A percentile compares a stretch with the other conserved stretches of the same genome.
Conservation (phyloP, 2,113 vertebrate genomes). For the Ibidorhyncha struthersii region DNA sequence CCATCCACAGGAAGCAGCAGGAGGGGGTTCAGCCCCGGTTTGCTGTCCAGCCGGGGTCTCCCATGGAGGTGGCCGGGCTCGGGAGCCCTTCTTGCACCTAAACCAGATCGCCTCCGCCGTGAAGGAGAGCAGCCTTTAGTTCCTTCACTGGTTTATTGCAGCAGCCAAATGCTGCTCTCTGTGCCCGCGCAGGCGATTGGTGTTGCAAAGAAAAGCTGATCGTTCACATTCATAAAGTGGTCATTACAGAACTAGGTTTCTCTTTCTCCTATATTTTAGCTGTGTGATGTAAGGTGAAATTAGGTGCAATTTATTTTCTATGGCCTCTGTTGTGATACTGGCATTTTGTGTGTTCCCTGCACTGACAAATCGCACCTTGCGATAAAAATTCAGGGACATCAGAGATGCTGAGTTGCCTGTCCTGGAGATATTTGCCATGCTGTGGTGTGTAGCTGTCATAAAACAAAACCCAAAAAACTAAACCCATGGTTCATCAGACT, state of each 20-base stretch:
- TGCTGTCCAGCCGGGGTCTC: not conserved
- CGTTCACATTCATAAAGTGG: accelerated
- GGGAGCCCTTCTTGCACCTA: not conserved
- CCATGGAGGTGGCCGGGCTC: accelerated
- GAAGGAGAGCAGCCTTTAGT: not conserved
- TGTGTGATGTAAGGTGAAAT: not conserved
- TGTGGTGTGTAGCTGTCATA: not conserved
- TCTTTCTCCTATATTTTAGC: not conserved
- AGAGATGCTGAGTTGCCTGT: not conserved
- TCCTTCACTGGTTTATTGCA: not conserved
- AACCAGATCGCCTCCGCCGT: accelerated
- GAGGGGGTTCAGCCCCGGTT: not conserved
- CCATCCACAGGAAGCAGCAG: not conserved
- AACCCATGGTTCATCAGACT: not conserved
- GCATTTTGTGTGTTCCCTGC: not conserved
- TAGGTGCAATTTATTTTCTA: not conserved
- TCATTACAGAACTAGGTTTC: not conserved
- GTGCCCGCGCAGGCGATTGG: not conserved
- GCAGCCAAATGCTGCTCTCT: not conserved
- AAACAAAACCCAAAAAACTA: not conserved
- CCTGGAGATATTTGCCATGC: not conserved
- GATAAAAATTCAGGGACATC: not conserved
- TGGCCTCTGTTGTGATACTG: not conserved
- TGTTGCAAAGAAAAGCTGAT: not conserved
- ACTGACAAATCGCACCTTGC: not conserved